These are phyloP conservation scores for Scaptomyza graminum DNA, from an alignment of 1,140 invertebrate species.

Conservation along the genomic window DNA sequence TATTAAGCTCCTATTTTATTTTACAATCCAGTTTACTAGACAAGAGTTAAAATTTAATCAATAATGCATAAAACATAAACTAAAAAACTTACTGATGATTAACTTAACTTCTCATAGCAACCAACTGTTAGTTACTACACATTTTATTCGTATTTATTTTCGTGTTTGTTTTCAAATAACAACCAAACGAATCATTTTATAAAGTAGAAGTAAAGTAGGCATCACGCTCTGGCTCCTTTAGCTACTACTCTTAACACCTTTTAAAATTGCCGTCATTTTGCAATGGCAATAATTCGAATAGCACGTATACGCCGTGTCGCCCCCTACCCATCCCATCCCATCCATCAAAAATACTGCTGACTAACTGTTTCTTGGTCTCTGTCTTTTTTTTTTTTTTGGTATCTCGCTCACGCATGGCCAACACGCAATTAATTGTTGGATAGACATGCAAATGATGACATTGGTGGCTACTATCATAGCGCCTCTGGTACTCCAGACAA, in stretches of 20 bases:
- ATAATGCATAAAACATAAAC: no score
- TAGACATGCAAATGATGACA: conserved; percentile 88
- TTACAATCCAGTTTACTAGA: no score
- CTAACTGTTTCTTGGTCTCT: conserved; percentile 18
- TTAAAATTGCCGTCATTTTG: conserved; percentile 67
- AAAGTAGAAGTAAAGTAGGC: conserved; percentile 8
- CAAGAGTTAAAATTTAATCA: no score
- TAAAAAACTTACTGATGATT: no score
- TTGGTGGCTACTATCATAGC: conserved; percentile 86
- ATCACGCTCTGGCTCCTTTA: conserved; percentile 34
- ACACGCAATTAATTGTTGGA: conserved; percentile 65
- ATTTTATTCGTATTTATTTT: conserved; percentile 1
- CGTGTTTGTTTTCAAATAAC: conserved; percentile 14
- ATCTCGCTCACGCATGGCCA: conserved; percentile 54
- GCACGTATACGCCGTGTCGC: conserved; percentile 43
- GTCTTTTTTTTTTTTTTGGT: conserved; percentile 1
- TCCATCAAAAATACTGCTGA: conserved; percentile 8
- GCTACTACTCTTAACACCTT: conserved; percentile 61
- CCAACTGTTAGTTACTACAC: no score
- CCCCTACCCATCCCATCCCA: background rate
- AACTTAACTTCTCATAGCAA: no score
- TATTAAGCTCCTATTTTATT: no score
- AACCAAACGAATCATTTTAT: conserved; percentile 64
- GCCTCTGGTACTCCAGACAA: conserved; percentile 86
- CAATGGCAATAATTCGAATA: conserved; percentile 51